These are phyloP conservation scores for Caenorhabditis brenneri DNA, from an alignment of 1,140 invertebrate species.

Conservation along the genomic window DNA sequence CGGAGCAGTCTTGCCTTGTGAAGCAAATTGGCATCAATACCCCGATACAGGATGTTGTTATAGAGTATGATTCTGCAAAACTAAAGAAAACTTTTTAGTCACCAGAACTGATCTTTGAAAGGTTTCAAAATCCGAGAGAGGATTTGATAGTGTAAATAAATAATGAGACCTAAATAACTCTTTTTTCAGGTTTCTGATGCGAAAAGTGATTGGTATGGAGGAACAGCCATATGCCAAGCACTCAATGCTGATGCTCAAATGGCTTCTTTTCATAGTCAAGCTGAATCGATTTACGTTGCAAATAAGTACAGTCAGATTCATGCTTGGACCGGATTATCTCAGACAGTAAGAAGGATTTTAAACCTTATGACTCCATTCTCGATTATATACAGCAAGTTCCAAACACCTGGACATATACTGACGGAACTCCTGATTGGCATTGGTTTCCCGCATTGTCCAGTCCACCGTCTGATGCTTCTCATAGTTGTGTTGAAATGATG, in stretches of 20 bases:
- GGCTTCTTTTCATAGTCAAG: background rate
- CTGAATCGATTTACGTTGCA: background rate
- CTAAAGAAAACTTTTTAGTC: too few species aligned
- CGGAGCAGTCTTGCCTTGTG: background rate
- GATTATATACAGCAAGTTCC: background rate
- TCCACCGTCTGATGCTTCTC: background rate
- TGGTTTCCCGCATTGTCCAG: background rate
- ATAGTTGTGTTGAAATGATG: conserved; percentile 11
- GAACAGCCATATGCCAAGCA: background rate
- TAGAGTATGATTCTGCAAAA: background rate
- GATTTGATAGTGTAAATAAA: too few species aligned
- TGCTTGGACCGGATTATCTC: conserved; percentile 15
- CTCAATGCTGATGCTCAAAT: background rate
- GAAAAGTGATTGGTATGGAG: background rate
- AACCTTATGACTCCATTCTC: background rate
- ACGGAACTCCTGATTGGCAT: conserved; percentile 17
- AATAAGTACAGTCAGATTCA: background rate
- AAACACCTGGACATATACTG: conserved; percentile 8
- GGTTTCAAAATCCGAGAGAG: too few species aligned
- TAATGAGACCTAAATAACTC: too few species aligned
- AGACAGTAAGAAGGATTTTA: background rate
- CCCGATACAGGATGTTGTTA: background rate
- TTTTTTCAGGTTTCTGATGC: background rate
- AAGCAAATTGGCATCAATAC: background rate
- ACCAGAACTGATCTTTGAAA: background rate